These are phyloP conservation scores for Brenthis daphne DNA, from an alignment of 2,888 invertebrate species.

Conservation along the genomic window DNA sequence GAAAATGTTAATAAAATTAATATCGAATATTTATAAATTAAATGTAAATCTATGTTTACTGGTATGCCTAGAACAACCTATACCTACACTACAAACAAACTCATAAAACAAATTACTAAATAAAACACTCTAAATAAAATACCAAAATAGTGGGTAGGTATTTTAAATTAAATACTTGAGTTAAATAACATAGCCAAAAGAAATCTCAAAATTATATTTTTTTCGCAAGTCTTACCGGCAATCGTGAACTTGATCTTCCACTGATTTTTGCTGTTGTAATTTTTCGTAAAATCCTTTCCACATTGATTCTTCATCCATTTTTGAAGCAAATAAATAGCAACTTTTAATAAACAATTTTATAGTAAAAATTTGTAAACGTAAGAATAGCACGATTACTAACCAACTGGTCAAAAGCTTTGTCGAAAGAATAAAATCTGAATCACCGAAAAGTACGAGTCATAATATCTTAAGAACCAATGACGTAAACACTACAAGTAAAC, in stretches of 20 bases:
- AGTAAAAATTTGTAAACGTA: not conserved
- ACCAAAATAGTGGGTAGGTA: too few relatives aligned
- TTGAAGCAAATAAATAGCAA: constrained; percentile 21
- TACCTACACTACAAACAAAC: too few relatives aligned
- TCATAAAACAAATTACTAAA: too few relatives aligned
- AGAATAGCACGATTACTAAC: constrained; percentile 1
- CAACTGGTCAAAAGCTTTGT: constrained; percentile 29
- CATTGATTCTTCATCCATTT: constrained; percentile 88
- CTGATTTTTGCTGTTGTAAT: constrained; percentile 83
- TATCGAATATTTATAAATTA: too few relatives aligned
- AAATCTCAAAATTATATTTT: not conserved
- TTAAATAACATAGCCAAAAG: not conserved
- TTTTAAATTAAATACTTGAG: too few relatives aligned
- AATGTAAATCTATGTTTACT: too few relatives aligned
- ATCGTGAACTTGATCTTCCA: constrained; percentile 85
- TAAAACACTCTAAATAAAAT: too few relatives aligned
- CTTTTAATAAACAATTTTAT: too few relatives aligned
- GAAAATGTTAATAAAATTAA: too few relatives aligned
- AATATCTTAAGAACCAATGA: constrained; percentile 59
- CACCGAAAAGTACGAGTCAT: constrained; percentile 65
- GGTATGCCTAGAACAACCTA: too few relatives aligned
- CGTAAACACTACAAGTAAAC: constrained; percentile 63
- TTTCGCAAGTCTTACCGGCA: constrained; percentile 77
- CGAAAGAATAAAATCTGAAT: constrained; percentile 61
- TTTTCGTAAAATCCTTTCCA: constrained; percentile 89